Base-by-base conservation (phyloP, 2,797 vertebrate genomes). In the Chloroceryle inda region DNA sequence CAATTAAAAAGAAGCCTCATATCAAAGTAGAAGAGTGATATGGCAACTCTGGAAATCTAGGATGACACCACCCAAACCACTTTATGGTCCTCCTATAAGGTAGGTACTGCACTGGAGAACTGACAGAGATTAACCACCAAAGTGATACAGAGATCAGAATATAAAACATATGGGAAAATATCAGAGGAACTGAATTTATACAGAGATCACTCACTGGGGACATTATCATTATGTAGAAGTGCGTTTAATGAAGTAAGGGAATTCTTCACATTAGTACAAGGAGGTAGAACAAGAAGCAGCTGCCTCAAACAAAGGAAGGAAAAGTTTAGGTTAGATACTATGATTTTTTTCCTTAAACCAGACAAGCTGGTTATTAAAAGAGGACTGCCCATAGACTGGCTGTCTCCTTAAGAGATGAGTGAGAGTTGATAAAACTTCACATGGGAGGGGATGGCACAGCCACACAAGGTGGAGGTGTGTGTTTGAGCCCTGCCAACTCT, bases 211-310 rank as follows among this genome's bases (percentile, higher is more conserved):
- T 95, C 96, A 77, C 93, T 74, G 64, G 96, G 93, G 91, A 96
- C 88, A 80, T 96, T 96, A 89, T 64, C 86, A 91, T 87, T 94
- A 95, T 95, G 96, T 92, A 94, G 85, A 85, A 96, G 93, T 87
- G 64, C 12, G 5, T 93, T 97, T 96, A 97, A 96, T 95, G 93
- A 97, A 96, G 91, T 72, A 81, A 96, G 96, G 93, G 93, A 97
- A 94, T 96, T 94, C 92, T 95, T 94, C 96, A 96, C 96, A 92
- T 89, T 85, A 92, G 81, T 96, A 96, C 92, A 97, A 96, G 94
- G 85, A 92, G 95, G 95, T 96, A 96, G 93, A 97, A 97, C 92
- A 95, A 96, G 96, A 92, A 95, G 95, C 63, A 91, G 95, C 72
- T 92, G 93, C 64, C 74, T 96, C 88, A 94, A 94, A 97, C 55